Evolutionary conservation across 2,797 vertebrate species (phyloP), one percentile per base, ranked within the genome.

Genomic region (Tachyglossus aculeatus): DNA sequence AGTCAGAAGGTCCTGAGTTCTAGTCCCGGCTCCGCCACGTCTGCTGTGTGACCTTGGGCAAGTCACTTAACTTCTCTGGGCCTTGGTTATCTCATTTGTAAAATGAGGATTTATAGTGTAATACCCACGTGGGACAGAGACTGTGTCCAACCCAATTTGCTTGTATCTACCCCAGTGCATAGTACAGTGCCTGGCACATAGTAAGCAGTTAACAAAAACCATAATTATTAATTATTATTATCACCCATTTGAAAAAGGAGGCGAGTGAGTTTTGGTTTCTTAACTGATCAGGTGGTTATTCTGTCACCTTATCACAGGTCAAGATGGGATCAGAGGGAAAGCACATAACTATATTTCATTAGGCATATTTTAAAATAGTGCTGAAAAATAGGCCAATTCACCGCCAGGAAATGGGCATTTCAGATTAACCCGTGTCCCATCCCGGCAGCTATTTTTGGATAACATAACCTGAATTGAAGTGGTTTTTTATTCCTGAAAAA

Each of bases 211-310:
- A 31, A 31, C n/a, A 48, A 48, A 48, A 27, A 48, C 25, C n/a
- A 5, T 18, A 31, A 27, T 48, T n/a, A 24, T 48, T 31, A 15
- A 48, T 48, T 48, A 16, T 24, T 47, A 16, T 22, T 16, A 9
- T 29, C 22, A 48, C 31, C 16, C 16, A 9, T 48, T 48, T 29
- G 44, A 29, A 7, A 29, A 19, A 48, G 22, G 15, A 48, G 31
- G 45, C 27, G 45, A 64, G 77, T 13, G 40, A 45, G 10, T 68
- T 66, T 85, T 67, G 48, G 22, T 15, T 74, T 83, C 43, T 67
- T 68, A 61, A 77, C 85, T 85, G 71, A 79, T 77, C 58, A 77
- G 31, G 27, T 31, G 31, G 27, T 31, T 75, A 52, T 75, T 74
- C 70, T 75, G 67, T 77, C 65, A 41, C 56, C 75, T 77, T 70